These are phyloP conservation scores for Leguminivora glycinivorella DNA, from an alignment of 1,140 invertebrate species.

Conservation along the genomic window DNA sequence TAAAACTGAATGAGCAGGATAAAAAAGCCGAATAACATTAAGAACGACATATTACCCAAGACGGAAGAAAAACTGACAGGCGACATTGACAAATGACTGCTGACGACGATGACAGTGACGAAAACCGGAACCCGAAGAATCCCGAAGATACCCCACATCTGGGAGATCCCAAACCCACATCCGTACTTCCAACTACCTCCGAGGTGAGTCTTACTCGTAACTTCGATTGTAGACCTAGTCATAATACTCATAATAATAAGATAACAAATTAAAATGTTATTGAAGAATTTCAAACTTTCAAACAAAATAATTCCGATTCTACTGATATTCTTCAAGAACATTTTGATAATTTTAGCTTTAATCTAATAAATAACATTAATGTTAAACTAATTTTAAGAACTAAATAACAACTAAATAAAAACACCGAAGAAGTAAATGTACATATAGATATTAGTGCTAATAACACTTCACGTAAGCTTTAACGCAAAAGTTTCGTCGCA, in stretches of 20 bases:
- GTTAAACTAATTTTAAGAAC: not conserved
- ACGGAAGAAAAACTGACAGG: conserved; percentile 16
- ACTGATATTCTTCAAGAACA: not conserved
- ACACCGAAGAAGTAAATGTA: not conserved
- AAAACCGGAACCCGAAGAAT: conserved; percentile 40
- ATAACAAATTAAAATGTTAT: conserved; percentile 1
- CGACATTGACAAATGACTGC: conserved; percentile 33
- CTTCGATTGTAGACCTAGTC: conserved; percentile 32
- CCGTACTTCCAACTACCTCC: conserved; percentile 51
- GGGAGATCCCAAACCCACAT: conserved; percentile 58
- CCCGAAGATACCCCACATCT: conserved; percentile 42
- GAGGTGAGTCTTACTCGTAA: conserved; percentile 59
- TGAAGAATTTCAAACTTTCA: not conserved
- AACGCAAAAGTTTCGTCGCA: not conserved
- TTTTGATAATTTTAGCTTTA: not conserved
- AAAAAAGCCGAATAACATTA: too few species aligned
- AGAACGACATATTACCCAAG: not conserved
- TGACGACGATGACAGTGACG: conserved; percentile 34
- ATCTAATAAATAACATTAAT: not conserved
- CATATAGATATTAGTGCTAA: not conserved
- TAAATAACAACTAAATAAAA: conserved; percentile 9
- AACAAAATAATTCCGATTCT: not conserved
- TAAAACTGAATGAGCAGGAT: too few species aligned
- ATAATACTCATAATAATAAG: conserved; percentile 13
- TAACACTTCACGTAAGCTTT: not conserved